Conservation (phyloP, 2,888 invertebrate genomes). For the Eurytoma californica region DNA sequence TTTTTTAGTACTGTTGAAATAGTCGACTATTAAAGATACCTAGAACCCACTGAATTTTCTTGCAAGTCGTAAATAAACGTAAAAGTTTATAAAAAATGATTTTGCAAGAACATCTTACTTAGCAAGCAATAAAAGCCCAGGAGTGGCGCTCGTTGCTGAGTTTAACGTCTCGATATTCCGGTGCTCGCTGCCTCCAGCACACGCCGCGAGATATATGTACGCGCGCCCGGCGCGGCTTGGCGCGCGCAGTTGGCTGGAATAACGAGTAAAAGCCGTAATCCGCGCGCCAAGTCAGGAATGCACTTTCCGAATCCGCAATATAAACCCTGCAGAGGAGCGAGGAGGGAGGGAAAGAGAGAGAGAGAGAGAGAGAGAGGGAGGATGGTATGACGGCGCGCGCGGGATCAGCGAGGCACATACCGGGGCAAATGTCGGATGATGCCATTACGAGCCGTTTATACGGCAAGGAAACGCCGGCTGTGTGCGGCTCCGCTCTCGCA, state of each 20-base stretch:
- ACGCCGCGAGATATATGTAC: not conserved
- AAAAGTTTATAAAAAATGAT: not conserved
- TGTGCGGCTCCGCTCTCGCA: not conserved
- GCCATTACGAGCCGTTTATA: constrained; percentile 57
- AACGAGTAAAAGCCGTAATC: constrained; percentile 30
- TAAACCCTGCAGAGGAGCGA: constrained; percentile 12
- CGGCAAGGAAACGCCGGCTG: constrained; percentile 47
- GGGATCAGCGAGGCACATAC: not conserved
- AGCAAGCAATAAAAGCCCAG: not conserved
- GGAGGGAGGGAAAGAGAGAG: not conserved
- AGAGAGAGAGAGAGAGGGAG: not conserved
- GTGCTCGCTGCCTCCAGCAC: too few relatives aligned
- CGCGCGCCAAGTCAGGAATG: constrained; percentile 12
- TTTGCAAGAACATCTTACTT: too few relatives aligned
- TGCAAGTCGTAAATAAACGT: too few relatives aligned
- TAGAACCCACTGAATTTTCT: too few relatives aligned
- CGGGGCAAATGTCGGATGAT: constrained; percentile 40
- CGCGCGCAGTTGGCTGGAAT: constrained; percentile 32
- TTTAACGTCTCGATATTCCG: constrained; percentile 29
- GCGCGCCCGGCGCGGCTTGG: not conserved
- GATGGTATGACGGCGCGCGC: too few relatives aligned
- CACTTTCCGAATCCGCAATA: constrained; percentile 41
- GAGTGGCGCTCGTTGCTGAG: constrained; percentile 24
- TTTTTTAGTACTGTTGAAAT: too few relatives aligned
- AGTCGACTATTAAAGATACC: too few relatives aligned